phyloP scores from a whole-genome alignment of 92 coral and sea anemone species.

The Actinostola sp. region DNA sequence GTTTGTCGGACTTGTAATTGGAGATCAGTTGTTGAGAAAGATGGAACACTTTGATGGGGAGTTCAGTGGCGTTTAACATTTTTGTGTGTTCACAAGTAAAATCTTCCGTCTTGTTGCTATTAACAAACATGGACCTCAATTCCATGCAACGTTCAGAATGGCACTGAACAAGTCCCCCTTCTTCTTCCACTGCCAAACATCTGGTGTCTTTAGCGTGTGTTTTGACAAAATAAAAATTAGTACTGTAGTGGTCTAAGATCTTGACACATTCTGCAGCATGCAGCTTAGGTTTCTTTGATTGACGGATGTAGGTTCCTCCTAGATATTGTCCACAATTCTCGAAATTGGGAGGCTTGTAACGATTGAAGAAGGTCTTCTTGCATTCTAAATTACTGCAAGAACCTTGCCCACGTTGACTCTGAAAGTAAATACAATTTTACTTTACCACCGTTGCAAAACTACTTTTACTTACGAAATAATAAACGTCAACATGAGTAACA shows the following conservation, averaged over 20 bases:
- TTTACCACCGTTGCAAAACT: no score
- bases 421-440: no score
- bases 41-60: no score
- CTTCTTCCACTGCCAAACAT: conserved; percentile 2
- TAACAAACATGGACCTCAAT: conserved; percentile 10
- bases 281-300: conserved; percentile 11
- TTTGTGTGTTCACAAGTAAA: conserved; percentile 9
- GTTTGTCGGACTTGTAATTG: conserved; percentile 6
- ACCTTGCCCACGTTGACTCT: conserved; percentile 30
- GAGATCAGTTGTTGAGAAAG: not conserved
- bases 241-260: not conserved
- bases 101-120: conserved; percentile 15
- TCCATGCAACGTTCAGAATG: not conserved
- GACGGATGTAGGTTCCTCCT: conserved; percentile 8
- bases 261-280: conserved; percentile 14
- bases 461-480: no score
- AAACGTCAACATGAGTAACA: no score
- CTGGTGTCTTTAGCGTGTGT: conserved; percentile 12
- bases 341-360: conserved; percentile 14
- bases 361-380: conserved; percentile 10
- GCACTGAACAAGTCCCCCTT: not conserved
- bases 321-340: not conserved
- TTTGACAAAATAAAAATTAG: conserved; percentile 8
- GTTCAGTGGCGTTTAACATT: no score
- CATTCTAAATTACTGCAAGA: conserved; percentile 31